Base-by-base conservation (phyloP, 2,888 invertebrate genomes). In the Microchrysa polita region DNA sequence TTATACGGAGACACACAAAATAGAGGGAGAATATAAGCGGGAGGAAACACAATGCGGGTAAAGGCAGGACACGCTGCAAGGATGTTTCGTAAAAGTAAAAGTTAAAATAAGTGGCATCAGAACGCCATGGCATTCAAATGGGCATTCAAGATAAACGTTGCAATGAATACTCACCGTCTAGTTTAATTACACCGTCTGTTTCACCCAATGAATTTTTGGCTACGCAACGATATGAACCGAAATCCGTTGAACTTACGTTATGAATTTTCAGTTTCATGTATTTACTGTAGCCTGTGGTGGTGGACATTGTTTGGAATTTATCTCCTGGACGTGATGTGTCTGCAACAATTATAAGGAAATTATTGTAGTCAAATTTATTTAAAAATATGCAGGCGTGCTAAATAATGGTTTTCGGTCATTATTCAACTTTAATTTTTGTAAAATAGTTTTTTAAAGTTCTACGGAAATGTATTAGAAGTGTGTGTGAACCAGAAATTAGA, bases 121-220 rank as follows among this genome's bases (percentile, higher is more conserved):
- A n/a, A n/a, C n/a, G n/a, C n/a, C n/a, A n/a, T n/a, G n/a, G n/a
- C n/a, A n/a, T n/a, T n/a, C n/a, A n/a, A n/a, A n/a, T n/a, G n/a
- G n/a, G n/a, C n/a, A n/a, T n/a, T n/a, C n/a, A n/a, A n/a, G n/a
- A n/a, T n/a, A n/a, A n/a, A n/a, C n/a, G n/a, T n/a, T n/a, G n/a
- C n/a, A n/a, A n/a, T 9, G 16, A 27, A 53, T 23, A 83, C 88
- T 88, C 87, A 95, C 95, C 94, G 85, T 95, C 94, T 77, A 95
- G 88, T 85, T 93, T 93, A 82, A 95, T 95, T 80, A 93, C 90
- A 63, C 95, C 95, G 84, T 95, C 95, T 53, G 95, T 95, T 84
- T 94, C 94, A 74, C 95, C 95, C 48, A 94, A 88, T 55, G 95
- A 95, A 85, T 96, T 96, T 86, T 95, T 96, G 71, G 95, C 95